Percentiles rank a stretch among this genome's conserved stretches.
phyloP scores from a whole-genome alignment of 2,888 invertebrate genomes.

The Polymixis lichenea region DNA sequence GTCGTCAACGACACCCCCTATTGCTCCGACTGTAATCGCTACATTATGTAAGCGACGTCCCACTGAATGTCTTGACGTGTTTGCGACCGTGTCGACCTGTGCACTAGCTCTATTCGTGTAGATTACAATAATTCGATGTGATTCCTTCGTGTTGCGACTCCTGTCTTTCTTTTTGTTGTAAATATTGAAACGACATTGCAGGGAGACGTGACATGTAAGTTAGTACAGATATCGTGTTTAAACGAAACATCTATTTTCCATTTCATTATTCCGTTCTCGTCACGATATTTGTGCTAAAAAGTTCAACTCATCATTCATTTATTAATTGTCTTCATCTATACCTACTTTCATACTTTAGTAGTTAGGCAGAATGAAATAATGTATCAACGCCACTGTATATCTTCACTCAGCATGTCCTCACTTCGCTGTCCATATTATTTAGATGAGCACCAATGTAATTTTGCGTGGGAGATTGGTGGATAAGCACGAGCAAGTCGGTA shows the following conservation, averaged over 20 bases:
- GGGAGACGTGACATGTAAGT: constrained; percentile 70
- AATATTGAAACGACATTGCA: constrained; percentile 56
- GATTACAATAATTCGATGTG: constrained; percentile 77
- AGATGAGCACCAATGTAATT: constrained; percentile 76
- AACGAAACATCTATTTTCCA: constrained; percentile 43
- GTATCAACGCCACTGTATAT: constrained; percentile 69
- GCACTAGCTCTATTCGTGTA: constrained; percentile 81
- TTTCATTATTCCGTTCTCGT: constrained; percentile 47
- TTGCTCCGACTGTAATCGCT: constrained; percentile 96
- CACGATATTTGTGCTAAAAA: constrained; percentile 73
- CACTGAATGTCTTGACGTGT: constrained; percentile 87
- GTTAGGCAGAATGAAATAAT: constrained; percentile 74
- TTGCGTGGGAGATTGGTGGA: constrained; percentile 77
- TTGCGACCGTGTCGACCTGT: constrained; percentile 90
- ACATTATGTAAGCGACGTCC: constrained; percentile 95
- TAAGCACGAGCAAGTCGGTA: constrained; percentile 79
- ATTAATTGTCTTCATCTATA: constrained; percentile 75
- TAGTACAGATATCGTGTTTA: constrained; percentile 68
- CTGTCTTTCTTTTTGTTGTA: constrained; percentile 63
- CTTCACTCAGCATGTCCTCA: constrained; percentile 82
- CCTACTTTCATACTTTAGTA: constrained; percentile 70
- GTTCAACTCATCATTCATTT: constrained; percentile 71
- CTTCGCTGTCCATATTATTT: constrained; percentile 74
- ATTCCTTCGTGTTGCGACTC: constrained; percentile 73
- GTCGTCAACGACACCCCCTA: constrained; percentile 91